Evolutionary conservation across 2,888 invertebrate genomes (phyloP).

Genomic region (Macrophya annulata): DNA sequence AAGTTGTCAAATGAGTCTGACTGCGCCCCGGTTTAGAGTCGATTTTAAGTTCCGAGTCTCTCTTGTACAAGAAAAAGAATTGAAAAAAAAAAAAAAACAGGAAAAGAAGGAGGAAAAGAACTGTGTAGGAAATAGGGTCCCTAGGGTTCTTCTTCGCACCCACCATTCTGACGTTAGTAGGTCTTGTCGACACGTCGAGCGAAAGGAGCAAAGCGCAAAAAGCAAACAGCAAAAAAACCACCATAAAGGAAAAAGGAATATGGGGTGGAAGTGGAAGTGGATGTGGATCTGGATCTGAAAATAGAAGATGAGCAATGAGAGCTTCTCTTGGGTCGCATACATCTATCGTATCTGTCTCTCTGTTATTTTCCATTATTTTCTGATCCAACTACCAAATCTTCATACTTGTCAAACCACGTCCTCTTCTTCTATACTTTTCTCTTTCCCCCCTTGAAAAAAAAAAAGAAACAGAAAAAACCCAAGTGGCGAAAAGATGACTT

Average conservation of each 20-base stretch:
- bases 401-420: conserved; percentile 1
- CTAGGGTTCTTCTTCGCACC: conserved; percentile 26
- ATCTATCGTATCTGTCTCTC: background rate
- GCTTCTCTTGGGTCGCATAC: background rate
- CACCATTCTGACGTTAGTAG: conserved; percentile 48
- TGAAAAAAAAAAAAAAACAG: background rate
- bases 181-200: conserved; percentile 49
- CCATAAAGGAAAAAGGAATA: conserved; percentile 35
- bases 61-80: background rate
- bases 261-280: conserved; percentile 32
- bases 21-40: conserved; percentile 27
- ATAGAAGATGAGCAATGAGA: conserved; percentile 53
- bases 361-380: conserved; percentile 25
- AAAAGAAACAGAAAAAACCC: background rate
- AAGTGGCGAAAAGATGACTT: background rate
- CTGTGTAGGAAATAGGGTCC: conserved; percentile 44
- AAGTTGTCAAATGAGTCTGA: conserved; percentile 32
- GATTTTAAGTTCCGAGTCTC: conserved; percentile 21
- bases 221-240: conserved; percentile 23
- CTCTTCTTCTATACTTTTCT: background rate
- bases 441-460: background rate
- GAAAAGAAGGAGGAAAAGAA: background rate
- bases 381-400: conserved; percentile 11
- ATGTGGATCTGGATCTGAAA: conserved; percentile 33
- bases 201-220: conserved; percentile 27